A percentile compares a stretch with the other conserved stretches of the same genome.
Evolutionary conservation across 2,888 invertebrate species (phyloP).

Genomic region (Drosophila anomalata): DNA sequence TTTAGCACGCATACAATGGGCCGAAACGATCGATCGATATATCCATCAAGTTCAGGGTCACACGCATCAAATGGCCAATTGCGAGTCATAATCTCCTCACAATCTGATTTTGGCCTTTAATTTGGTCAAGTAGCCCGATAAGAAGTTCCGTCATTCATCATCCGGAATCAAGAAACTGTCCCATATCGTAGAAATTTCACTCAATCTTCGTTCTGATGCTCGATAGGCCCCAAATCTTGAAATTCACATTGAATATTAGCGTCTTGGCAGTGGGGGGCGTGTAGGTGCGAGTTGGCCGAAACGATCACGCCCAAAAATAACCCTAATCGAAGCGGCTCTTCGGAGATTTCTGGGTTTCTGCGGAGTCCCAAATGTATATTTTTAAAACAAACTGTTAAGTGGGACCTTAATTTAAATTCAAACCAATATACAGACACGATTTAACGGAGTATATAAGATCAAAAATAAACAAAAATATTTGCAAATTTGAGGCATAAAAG

Average conservation of each 20-base stretch:
- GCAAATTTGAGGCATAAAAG: conserved; percentile 1
- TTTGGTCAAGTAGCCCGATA: conserved; percentile 27
- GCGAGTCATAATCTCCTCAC: background rate
- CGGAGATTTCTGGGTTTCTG: conserved; percentile 11
- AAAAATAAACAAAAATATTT: background rate
- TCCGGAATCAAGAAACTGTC: background rate
- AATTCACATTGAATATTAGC: conserved; percentile 32
- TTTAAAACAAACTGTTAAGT: conserved; percentile 20
- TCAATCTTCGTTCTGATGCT: conserved; percentile 28
- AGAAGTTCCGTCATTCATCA: conserved; percentile 22
- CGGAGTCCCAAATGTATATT: conserved; percentile 3
- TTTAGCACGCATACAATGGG: conserved; percentile 34
- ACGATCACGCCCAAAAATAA: conserved; percentile 37
- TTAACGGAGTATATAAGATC: background rate
- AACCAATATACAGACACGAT: background rate
- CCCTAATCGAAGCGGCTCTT: background rate
- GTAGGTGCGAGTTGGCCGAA: conserved; percentile 27
- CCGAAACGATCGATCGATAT: conserved; percentile 5
- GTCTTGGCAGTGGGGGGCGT: conserved; percentile 17
- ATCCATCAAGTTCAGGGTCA: conserved; percentile 43
- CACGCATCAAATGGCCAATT: conserved; percentile 16
- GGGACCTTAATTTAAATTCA: background rate
- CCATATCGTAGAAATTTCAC: conserved; percentile 15
- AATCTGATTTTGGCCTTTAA: conserved; percentile 31
- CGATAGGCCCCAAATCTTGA: conserved; percentile 10